phyloP scores from a whole-genome alignment of 2,797 vertebrate genomes.

The Rhadinocentrus ornatus region DNA sequence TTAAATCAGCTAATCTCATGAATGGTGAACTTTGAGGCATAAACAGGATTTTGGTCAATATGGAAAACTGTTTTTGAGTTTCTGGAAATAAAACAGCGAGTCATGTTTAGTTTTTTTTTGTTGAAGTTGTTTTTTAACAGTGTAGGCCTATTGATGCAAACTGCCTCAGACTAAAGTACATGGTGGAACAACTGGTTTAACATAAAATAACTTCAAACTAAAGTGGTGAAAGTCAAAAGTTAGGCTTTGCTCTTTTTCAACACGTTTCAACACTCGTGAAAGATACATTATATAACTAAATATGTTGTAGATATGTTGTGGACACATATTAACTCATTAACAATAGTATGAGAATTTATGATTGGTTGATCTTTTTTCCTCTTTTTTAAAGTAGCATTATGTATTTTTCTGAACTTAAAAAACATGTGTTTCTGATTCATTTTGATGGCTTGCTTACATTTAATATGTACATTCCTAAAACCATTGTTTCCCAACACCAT shows the following conservation, averaged over 20 bases:
- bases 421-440: not conserved
- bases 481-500: too few relatives aligned
- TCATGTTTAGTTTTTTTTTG: not conserved
- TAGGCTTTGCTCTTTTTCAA: not conserved
- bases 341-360: not conserved
- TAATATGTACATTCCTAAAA: too few relatives aligned
- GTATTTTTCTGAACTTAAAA: not conserved
- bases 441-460: too few relatives aligned
- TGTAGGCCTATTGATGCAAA: not conserved
- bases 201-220: not conserved
- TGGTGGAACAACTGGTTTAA: not conserved
- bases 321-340: not conserved
- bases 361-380: not conserved
- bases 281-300: not conserved
- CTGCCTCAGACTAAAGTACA: not conserved
- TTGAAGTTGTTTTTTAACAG: not conserved
- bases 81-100: not conserved
- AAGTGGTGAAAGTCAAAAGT: not conserved
- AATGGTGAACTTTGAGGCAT: slow-evolving; percentile 10
- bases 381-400: not conserved
- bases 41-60: slow-evolving; percentile 3
- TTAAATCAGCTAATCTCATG: slow-evolving; percentile 30
- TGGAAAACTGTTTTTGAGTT: not conserved
- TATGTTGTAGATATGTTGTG: not conserved
- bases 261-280: not conserved